Evolutionary conservation across 1,140 invertebrate species (phyloP).

Genomic region (Plodia interpunctella): DNA sequence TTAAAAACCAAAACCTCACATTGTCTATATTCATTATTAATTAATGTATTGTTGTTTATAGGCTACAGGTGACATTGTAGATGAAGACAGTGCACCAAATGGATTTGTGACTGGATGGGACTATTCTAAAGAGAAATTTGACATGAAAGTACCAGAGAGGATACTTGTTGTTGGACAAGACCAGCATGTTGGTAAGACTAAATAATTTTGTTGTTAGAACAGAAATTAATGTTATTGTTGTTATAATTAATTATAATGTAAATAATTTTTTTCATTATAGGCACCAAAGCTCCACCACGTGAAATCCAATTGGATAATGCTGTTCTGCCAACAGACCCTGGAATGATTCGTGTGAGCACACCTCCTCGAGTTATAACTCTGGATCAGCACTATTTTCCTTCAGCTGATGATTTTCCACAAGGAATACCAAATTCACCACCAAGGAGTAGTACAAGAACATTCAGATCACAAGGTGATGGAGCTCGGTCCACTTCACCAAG

Average conservation of each 20-base stretch:
- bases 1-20: neutral
- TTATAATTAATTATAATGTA: too few species aligned
- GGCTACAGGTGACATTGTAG: conserved; percentile 82
- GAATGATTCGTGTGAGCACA: conserved; percentile 85
- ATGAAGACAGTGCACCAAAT: conserved; percentile 80
- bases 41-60: conserved; percentile 28
- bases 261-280: conserved; percentile 54
- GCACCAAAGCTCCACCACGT: conserved; percentile 87
- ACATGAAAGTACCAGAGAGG: conserved; percentile 94
- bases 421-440: conserved; percentile 53
- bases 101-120: conserved; percentile 80
- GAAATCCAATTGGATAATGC: conserved; percentile 91
- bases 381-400: conserved; percentile 88
- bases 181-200: conserved; percentile 81
- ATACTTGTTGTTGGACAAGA: conserved; percentile 92
- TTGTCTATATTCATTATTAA: too few species aligned
- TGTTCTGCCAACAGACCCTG: conserved; percentile 83
- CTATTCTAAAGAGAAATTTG: conserved; percentile 83
- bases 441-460: conserved; percentile 35
- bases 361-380: conserved; percentile 89
- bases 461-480: conserved; percentile 54
- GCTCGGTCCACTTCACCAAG: conserved; percentile 46
- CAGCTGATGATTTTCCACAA: conserved; percentile 79
- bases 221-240: too few species aligned
- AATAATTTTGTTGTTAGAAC: too few species aligned